These are phyloP conservation scores for Ormyrus labotus DNA, from an alignment of 2,888 invertebrate genomes.

Conservation along the genomic window DNA sequence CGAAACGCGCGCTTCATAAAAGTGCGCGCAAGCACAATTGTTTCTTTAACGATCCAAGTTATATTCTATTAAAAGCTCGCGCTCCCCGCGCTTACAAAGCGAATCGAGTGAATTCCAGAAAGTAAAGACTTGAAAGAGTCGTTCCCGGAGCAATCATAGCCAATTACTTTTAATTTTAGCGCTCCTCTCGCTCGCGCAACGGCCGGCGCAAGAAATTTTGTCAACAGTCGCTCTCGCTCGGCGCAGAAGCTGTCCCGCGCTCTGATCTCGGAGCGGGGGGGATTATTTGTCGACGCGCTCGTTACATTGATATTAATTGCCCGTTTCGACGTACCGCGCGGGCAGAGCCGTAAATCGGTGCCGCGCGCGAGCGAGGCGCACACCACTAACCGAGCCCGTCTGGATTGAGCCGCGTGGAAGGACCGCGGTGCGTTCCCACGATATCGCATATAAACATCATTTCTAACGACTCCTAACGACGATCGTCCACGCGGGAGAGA, in stretches of 20 bases:
- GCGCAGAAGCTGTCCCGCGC: no score
- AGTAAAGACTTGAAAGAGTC: constrained; percentile 32
- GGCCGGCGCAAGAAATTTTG: constrained; percentile 24
- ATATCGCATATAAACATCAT: constrained; percentile 16
- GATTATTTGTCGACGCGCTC: constrained; percentile 34
- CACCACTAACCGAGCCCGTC: no score
- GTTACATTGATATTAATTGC: constrained; percentile 41
- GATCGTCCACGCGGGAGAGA: no score
- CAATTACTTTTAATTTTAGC: constrained; percentile 43
- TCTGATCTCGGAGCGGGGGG: no score
- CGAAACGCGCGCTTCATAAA: no score
- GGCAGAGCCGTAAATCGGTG: constrained; percentile 23
- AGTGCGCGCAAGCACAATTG: no score
- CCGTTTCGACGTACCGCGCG: neutral
- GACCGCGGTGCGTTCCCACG: constrained; percentile 29
- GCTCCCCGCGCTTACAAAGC: neutral
- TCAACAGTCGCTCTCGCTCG: constrained; percentile 4
- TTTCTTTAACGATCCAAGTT: no score
- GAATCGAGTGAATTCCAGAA: constrained; percentile 14
- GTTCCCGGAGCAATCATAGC: constrained; percentile 28
- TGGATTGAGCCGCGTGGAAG: neutral
- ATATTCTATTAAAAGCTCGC: constrained; percentile 3
- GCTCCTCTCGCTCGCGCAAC: neutral
- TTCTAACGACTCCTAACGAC: neutral
- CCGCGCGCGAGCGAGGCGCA: neutral